These are phyloP conservation scores for Lasioglossum morio DNA, from an alignment of 2,888 invertebrate species.

Conservation along the genomic window DNA sequence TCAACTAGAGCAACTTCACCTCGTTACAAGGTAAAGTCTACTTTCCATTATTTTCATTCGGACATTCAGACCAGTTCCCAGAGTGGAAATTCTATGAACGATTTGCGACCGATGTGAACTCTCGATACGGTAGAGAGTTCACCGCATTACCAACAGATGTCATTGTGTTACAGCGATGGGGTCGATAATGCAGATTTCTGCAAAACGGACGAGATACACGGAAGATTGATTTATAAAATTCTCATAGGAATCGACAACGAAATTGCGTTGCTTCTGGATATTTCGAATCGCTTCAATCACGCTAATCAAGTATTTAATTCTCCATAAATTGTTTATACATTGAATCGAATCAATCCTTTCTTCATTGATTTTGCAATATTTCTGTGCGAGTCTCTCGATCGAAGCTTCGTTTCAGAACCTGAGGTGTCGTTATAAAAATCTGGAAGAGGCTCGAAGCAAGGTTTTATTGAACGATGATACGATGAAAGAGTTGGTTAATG, in stretches of 20 bases:
- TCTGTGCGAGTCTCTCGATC: neutral
- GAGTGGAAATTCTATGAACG: constrained; percentile 25
- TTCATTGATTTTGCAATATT: neutral
- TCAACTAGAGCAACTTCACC: constrained; percentile 76
- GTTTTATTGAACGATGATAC: constrained; percentile 66
- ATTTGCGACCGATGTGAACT: neutral
- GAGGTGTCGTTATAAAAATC: constrained; percentile 69
- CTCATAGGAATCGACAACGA: constrained; percentile 76
- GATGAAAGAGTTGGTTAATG: constrained; percentile 73
- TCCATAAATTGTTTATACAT: neutral
- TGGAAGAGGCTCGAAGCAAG: constrained; percentile 74
- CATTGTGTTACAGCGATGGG: constrained; percentile 68
- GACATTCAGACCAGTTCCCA: neutral
- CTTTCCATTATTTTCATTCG: constrained; percentile 4
- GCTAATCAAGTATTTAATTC: constrained; percentile 70
- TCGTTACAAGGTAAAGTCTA: constrained; percentile 65
- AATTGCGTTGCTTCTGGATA: constrained; percentile 61
- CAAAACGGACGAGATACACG: constrained; percentile 64
- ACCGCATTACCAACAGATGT: constrained; percentile 46
- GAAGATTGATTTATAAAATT: constrained; percentile 77
- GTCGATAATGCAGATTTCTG: constrained; percentile 74
- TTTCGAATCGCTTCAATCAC: constrained; percentile 68
- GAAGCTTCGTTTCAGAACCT: constrained; percentile 70
- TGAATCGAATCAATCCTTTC: neutral
- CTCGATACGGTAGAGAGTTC: neutral